Conservation (phyloP, 2,113 vertebrate genomes). For the Petaurus breviceps region DNA sequence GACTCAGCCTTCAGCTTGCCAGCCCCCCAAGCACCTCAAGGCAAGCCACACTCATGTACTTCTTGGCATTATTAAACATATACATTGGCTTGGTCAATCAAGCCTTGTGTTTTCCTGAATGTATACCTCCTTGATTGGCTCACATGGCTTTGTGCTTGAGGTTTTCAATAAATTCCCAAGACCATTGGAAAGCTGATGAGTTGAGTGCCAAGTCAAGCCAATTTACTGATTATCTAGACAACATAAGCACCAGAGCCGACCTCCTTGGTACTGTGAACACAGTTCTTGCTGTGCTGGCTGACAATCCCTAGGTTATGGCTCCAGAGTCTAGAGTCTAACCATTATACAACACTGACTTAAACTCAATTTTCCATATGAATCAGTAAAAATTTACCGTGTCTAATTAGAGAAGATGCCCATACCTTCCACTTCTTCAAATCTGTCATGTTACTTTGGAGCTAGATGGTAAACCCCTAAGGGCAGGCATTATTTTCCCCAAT, state of each 20-base stretch:
- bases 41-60: constrained; percentile 40
- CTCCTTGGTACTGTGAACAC: not conserved
- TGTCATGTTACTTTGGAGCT: not conserved
- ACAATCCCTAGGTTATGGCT: not conserved
- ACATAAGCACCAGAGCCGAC: constrained; percentile 22
- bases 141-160: not conserved
- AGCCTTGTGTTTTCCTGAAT: constrained; percentile 18
- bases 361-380: not conserved
- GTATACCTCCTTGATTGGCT: constrained; percentile 14
- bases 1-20: not conserved
- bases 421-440: not conserved
- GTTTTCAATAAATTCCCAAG: constrained; percentile 18
- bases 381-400: not conserved
- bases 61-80: constrained; percentile 61
- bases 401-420: not conserved
- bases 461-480: not conserved
- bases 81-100: constrained; percentile 44
- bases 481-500: not conserved
- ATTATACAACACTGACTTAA: not conserved
- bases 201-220: constrained; percentile 33
- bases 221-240: constrained; percentile 55
- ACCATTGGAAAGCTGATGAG: constrained; percentile 46
- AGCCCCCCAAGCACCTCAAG: constrained; percentile 15
- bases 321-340: not conserved
- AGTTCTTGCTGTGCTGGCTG: not conserved